Evolutionary conservation across 1,140 invertebrate species (phyloP).

Genomic region (Drosophila sechellia): DNA sequence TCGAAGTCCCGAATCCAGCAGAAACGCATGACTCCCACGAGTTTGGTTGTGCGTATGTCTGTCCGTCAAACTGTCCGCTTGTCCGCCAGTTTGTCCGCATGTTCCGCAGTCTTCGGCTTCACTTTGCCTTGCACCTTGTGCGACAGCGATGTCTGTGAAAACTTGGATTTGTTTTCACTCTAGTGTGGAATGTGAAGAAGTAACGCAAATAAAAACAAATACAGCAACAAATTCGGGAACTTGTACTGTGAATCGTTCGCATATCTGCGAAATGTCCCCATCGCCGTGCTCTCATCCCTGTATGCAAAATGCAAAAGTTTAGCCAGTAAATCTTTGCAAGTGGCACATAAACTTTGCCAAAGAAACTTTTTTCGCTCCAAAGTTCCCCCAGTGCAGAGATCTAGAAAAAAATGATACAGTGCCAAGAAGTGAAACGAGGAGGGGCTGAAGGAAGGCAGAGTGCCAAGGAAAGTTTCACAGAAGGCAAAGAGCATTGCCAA

Average conservation of each 20-base stretch:
- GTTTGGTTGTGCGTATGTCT: background rate
- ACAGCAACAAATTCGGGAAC: slow-evolving; percentile 20
- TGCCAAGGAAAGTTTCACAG: slow-evolving; percentile 51
- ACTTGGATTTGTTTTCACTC: slow-evolving; percentile 59
- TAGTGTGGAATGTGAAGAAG: slow-evolving; percentile 33
- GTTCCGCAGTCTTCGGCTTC: slow-evolving; percentile 27
- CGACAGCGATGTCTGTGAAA: slow-evolving; percentile 51
- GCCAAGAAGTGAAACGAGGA: slow-evolving; percentile 41
- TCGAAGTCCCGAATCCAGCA: background rate
- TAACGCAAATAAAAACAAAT: slow-evolving; percentile 14
- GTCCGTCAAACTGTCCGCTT: slow-evolving; percentile 2
- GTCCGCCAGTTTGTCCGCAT: background rate
- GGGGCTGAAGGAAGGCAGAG: slow-evolving; percentile 26
- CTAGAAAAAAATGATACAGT: slow-evolving; percentile 75
- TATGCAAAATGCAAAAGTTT: slow-evolving; percentile 82
- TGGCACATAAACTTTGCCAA: slow-evolving; percentile 82
- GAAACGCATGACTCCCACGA: slow-evolving; percentile 16
- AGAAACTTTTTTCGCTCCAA: slow-evolving; percentile 65
- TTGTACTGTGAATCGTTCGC: slow-evolving; percentile 28
- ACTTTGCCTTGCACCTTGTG: slow-evolving; percentile 59
- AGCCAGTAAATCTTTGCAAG: slow-evolving; percentile 81
- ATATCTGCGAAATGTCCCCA: slow-evolving; percentile 31
- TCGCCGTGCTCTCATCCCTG: slow-evolving; percentile 32
- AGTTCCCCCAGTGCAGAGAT: slow-evolving; percentile 47
- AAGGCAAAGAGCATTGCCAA: slow-evolving; percentile 47